Conservation (phyloP, 2,888 invertebrate genomes). For the Meiosimyza platycephala region DNA sequence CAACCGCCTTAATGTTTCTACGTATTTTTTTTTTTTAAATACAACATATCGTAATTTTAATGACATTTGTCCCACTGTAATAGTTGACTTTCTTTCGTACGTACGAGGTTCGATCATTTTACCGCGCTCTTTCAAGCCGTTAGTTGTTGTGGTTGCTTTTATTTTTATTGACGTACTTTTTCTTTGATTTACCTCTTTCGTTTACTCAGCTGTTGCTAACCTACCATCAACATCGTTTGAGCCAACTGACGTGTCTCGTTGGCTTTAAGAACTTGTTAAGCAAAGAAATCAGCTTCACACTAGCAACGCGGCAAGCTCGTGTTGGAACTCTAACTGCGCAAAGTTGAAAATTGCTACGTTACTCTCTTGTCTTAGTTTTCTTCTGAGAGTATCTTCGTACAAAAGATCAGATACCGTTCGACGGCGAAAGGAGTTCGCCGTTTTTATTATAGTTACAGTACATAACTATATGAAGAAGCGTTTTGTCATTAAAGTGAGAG, state of each 20-base stretch:
- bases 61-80: neutral
- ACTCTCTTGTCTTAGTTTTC: neutral
- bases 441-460: too few relatives aligned
- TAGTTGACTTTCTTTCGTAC: conserved; percentile 38
- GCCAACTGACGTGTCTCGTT: conserved; percentile 18
- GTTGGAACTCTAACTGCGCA: neutral
- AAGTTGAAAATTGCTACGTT: neutral
- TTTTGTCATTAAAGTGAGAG: too few relatives aligned
- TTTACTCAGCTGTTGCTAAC: conserved; percentile 14
- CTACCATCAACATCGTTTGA: neutral
- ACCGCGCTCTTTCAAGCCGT: neutral
- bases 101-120: conserved; percentile 21
- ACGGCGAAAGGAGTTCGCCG: conserved; percentile 7
- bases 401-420: neutral
- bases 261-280: conserved; percentile 2
- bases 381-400: neutral
- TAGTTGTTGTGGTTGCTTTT: conserved; percentile 1
- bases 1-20: too few relatives aligned
- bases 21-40: too few relatives aligned
- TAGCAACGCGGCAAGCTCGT: neutral
- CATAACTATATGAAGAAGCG: too few relatives aligned
- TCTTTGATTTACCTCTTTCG: neutral
- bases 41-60: too few relatives aligned
- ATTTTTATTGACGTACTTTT: neutral
- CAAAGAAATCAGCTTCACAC: neutral